A percentile compares a stretch with the other conserved stretches of the same genome.
phyloP scores from a whole-genome alignment of 2,888 invertebrate genomes.

The Drosophila seclusa region DNA sequence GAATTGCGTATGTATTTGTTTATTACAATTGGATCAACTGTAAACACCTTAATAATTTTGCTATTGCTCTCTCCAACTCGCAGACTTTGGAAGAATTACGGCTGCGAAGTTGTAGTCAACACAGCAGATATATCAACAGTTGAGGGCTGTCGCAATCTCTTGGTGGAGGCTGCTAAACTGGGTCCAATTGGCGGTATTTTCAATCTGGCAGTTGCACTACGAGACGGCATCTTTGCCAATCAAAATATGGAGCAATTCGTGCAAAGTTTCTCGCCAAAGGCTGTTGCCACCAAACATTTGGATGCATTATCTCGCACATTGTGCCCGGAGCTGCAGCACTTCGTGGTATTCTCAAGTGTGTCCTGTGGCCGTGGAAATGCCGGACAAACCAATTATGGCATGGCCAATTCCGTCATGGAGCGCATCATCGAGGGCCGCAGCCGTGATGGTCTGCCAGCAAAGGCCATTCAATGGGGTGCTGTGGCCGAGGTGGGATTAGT shows the following conservation, averaged over 20 bases:
- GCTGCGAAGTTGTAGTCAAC: slow-evolving; percentile 89
- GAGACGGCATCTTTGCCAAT: slow-evolving; percentile 91
- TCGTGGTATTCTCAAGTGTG: slow-evolving; percentile 96
- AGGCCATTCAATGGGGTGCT: slow-evolving; percentile 97
- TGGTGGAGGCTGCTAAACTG: slow-evolving; percentile 88
- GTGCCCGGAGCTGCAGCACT: slow-evolving; percentile 88
- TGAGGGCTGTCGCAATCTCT: slow-evolving; percentile 89
- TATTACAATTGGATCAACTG: background rate
- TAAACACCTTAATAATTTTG: background rate
- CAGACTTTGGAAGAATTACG: slow-evolving; percentile 90
- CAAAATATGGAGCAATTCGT: slow-evolving; percentile 90
- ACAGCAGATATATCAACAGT: slow-evolving; percentile 90
- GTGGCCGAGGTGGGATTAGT: slow-evolving; percentile 95
- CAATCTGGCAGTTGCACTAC: slow-evolving; percentile 93
- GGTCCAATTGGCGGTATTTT: slow-evolving; percentile 93
- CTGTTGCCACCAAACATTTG: slow-evolving; percentile 91
- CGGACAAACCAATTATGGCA: slow-evolving; percentile 93
- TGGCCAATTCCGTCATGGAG: slow-evolving; percentile 96
- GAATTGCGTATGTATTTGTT: slow-evolving; percentile 86
- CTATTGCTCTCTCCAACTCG: background rate
- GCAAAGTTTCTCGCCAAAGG: slow-evolving; percentile 91
- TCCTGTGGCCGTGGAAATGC: slow-evolving; percentile 96
- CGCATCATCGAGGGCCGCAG: slow-evolving; percentile 92
- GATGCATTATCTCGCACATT: slow-evolving; percentile 88
- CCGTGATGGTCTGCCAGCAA: slow-evolving; percentile 89